Conservation (phyloP, 2,888 invertebrate genomes). For the Mongoloraphidia duomilia region DNA sequence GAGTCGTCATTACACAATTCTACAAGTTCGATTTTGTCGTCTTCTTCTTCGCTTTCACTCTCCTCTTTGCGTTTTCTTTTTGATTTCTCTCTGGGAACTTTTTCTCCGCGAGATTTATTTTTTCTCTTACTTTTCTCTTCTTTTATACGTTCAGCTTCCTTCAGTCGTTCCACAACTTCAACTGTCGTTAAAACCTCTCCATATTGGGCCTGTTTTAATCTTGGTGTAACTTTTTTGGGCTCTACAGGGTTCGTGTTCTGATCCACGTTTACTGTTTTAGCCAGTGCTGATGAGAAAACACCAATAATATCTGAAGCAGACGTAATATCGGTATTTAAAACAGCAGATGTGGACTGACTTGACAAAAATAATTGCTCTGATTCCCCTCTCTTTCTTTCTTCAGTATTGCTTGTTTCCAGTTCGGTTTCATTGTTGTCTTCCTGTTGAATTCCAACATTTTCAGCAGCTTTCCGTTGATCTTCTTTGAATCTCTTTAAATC, state of each 20-base stretch:
- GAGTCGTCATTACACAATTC: neutral
- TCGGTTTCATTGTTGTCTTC: neutral
- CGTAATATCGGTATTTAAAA: too few species aligned
- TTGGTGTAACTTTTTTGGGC: neutral
- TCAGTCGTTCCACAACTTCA: neutral
- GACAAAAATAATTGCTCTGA: too few species aligned
- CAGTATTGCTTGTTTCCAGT: neutral
- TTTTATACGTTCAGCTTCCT: neutral
- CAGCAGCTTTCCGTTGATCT: neutral
- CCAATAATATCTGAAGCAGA: too few species aligned
- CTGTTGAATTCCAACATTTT: neutral
- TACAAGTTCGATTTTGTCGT: neutral
- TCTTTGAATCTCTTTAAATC: neutral
- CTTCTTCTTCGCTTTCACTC: neutral
- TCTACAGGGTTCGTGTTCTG: too few species aligned
- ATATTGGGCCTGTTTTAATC: neutral
- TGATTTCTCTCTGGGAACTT: neutral
- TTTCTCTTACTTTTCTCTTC: too few species aligned
- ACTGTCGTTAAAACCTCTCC: neutral
- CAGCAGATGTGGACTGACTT: too few species aligned
- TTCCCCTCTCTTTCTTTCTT: too few species aligned
- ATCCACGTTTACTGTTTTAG: too few species aligned
- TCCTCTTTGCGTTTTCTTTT: neutral
- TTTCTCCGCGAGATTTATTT: too few species aligned
- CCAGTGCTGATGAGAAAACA: too few species aligned